phyloP scores from a whole-genome alignment of 2,888 invertebrate species.

The Bedellia somnulentella region DNA sequence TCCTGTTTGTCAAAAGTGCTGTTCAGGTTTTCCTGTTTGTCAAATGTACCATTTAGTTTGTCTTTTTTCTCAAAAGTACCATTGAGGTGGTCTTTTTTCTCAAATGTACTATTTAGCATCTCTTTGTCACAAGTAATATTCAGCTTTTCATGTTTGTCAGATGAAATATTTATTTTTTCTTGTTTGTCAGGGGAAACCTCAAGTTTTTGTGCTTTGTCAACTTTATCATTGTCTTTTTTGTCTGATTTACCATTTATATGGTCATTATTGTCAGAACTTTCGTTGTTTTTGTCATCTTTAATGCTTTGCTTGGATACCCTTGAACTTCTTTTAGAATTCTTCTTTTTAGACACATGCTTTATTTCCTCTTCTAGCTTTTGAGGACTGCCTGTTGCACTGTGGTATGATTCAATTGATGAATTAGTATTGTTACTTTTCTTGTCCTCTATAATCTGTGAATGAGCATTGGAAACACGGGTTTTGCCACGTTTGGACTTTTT shows the following conservation, averaged over 20 bases:
- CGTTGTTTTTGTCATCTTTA: not conserved
- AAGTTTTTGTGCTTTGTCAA: not conserved
- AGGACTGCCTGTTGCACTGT: slow-evolving; percentile 42
- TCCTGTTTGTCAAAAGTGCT: slow-evolving; percentile 13
- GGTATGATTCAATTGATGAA: slow-evolving; percentile 32
- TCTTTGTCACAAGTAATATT: slow-evolving; percentile 26
- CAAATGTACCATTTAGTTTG: no score
- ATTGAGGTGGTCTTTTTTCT: slow-evolving; percentile 5
- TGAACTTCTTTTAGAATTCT: not conserved
- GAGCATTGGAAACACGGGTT: no score
- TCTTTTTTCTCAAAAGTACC: slow-evolving; percentile 11
- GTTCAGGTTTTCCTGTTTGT: slow-evolving; percentile 7
- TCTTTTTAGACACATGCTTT: not conserved
- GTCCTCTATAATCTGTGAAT: slow-evolving; percentile 5
- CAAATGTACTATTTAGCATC: not conserved
- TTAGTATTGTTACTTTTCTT: slow-evolving; percentile 17
- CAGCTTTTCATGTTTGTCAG: slow-evolving; percentile 6
- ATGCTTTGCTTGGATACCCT: not conserved
- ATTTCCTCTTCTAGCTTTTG: not conserved
- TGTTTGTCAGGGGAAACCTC: slow-evolving; percentile 6
- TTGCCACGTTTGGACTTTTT: slow-evolving; percentile 25
- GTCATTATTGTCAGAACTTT: no score
- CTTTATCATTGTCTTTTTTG: not conserved
- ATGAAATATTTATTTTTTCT: slow-evolving; percentile 1
- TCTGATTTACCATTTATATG: no score